These are phyloP conservation scores for Thera obeliscata DNA, from an alignment of 2,888 invertebrate genomes.

Conservation along the genomic window DNA sequence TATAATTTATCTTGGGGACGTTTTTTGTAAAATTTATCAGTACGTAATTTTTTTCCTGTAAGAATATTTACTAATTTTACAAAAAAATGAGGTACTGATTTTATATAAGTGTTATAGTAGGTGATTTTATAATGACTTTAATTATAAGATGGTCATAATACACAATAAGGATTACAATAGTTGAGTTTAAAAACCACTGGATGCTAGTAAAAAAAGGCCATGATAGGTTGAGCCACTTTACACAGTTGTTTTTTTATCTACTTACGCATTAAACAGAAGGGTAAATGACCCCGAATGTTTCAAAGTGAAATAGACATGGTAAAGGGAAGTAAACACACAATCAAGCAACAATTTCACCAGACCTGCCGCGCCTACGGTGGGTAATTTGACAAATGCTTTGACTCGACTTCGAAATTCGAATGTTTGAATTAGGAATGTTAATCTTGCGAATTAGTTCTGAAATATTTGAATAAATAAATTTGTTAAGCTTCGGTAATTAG, in stretches of 20 bases:
- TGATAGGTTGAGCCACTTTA: background rate
- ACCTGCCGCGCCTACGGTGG: slow-evolving; percentile 47
- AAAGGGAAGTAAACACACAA: slow-evolving; percentile 81
- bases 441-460: slow-evolving; percentile 36
- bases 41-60: no score
- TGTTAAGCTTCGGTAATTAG: slow-evolving; percentile 5
- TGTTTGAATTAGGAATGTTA: slow-evolving; percentile 43
- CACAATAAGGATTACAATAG: no score
- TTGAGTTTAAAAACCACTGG: no score
- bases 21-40: background rate
- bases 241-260: background rate
- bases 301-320: slow-evolving; percentile 71
- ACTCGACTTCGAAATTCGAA: slow-evolving; percentile 39
- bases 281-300: slow-evolving; percentile 25
- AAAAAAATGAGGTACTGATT: no score
- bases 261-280: slow-evolving; percentile 8
- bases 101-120: no score
- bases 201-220: no score
- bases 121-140: no score
- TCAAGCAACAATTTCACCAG: slow-evolving; percentile 78
- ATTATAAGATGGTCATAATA: no score
- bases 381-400: slow-evolving; percentile 48
- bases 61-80: no score
- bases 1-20: slow-evolving; percentile 1
- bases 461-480: slow-evolving; percentile 30